Evolutionary conservation across 2,113 vertebrate species (phyloP).

Genomic region (Parus major): DNA sequence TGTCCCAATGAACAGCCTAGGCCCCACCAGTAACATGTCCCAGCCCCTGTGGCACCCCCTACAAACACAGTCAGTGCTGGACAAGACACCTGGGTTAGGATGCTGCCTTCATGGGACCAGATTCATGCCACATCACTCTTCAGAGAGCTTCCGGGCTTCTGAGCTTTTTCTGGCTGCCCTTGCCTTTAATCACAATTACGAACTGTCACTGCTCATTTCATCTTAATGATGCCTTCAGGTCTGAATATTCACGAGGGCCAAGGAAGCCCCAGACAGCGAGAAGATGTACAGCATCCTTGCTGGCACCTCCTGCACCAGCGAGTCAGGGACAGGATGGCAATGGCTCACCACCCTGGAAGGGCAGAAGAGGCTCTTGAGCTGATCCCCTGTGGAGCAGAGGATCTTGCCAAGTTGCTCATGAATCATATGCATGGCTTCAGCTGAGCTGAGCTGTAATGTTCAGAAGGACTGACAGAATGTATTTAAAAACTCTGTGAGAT

Average conservation of each 20-base stretch:
- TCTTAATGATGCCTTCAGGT: neutral
- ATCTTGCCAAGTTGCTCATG: neutral
- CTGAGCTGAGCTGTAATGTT: neutral
- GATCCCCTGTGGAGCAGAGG: neutral
- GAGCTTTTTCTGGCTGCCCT: neutral
- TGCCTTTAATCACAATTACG: neutral
- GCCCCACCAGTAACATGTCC: neutral
- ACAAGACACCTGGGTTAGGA: neutral
- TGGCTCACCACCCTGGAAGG: accelerated
- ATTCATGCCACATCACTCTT: neutral
- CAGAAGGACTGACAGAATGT: neutral
- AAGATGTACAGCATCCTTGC: neutral
- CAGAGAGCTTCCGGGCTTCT: neutral
- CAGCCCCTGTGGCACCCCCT: neutral
- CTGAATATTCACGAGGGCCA: neutral
- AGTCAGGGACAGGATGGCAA: neutral
- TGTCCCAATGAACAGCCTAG: neutral
- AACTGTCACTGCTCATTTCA: neutral
- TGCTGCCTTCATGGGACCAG: neutral
- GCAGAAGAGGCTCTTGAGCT: neutral
- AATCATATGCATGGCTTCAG: neutral
- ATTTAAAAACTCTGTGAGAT: neutral
- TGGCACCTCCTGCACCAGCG: neutral
- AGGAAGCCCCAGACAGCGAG: neutral
- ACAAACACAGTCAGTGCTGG: neutral